phyloP scores from a whole-genome alignment of 2,113 vertebrate species.

The Pseudonaja textilis region DNA sequence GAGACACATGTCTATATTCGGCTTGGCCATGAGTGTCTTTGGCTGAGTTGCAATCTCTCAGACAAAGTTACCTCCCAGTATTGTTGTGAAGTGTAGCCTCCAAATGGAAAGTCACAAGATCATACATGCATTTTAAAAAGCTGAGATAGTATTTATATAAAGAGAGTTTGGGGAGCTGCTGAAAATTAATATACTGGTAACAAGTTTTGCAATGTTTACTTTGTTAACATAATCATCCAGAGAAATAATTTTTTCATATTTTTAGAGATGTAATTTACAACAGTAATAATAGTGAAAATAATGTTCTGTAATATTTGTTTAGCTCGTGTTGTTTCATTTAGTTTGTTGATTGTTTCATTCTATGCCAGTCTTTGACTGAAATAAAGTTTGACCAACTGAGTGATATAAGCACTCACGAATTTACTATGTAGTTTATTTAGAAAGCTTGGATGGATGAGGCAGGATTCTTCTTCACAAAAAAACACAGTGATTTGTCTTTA shows the following conservation, averaged over 20 bases:
- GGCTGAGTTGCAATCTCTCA: neutral
- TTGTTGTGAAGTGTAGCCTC: neutral
- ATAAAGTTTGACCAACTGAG: neutral
- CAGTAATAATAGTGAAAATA: neutral
- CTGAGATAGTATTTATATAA: neutral
- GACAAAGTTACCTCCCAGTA: neutral
- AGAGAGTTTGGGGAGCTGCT: neutral
- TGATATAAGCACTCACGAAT: neutral
- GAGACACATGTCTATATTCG: neutral
- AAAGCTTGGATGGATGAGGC: neutral
- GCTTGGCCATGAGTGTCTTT: neutral
- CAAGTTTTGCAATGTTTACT: neutral
- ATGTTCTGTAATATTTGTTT: neutral
- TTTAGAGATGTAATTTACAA: neutral
- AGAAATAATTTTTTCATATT: neutral
- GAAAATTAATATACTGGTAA: neutral
- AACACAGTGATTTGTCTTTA: neutral
- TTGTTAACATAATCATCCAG: neutral
- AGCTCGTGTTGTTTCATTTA: neutral
- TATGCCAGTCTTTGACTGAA: neutral
- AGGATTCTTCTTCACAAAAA: neutral
- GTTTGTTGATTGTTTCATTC: neutral
- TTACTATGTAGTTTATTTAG: neutral
- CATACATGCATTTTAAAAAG: neutral
- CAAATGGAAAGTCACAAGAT: neutral